A percentile compares a stretch with the other conserved stretches of the same genome.
Conservation (phyloP, 2,113 vertebrate species). For the Anser brachyrhynchus region DNA sequence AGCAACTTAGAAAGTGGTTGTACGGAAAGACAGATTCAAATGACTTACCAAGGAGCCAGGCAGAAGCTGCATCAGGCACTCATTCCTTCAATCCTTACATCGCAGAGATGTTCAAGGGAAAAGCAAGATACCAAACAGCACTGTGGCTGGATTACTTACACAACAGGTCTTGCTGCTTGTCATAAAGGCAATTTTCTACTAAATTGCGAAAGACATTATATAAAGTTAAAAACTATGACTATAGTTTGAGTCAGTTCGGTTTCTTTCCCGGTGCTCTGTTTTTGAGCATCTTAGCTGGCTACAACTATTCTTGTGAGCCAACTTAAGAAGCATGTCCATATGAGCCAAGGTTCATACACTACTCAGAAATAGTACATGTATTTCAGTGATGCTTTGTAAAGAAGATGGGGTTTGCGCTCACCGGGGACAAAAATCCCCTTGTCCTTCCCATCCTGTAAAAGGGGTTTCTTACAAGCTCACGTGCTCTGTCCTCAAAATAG, state of each 20-base stretch:
- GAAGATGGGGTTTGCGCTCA: background rate
- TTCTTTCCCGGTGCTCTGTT: constrained; percentile 36
- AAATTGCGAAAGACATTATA: constrained; percentile 45
- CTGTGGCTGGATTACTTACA: constrained; percentile 31
- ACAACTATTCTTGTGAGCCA: background rate
- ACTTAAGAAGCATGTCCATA: constrained; percentile 32
- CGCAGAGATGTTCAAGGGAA: constrained; percentile 44
- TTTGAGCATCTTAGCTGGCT: constrained; percentile 52
- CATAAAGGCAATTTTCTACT: constrained; percentile 65
- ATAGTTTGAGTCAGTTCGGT: constrained; percentile 51
- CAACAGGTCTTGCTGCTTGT: constrained; percentile 63
- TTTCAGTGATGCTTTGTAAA: constrained; percentile 36
- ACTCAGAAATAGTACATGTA: constrained; percentile 44
- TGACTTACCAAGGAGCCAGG: constrained; percentile 55
- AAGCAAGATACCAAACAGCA: constrained; percentile 33
- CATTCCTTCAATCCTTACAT: constrained; percentile 48
- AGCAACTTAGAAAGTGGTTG: constrained; percentile 49
- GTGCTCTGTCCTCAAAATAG: constrained; percentile 8
- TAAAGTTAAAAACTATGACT: constrained; percentile 56
- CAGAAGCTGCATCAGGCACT: constrained; percentile 7
- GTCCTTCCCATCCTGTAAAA: background rate
- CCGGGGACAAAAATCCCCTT: background rate
- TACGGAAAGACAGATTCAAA: constrained; percentile 38
- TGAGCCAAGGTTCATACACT: constrained; percentile 34
- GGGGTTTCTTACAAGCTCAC: background rate